A percentile compares a stretch with the other conserved stretches of the same genome.
Conservation (phyloP, 1,140 invertebrate species). For the Anastatus disparis region DNA sequence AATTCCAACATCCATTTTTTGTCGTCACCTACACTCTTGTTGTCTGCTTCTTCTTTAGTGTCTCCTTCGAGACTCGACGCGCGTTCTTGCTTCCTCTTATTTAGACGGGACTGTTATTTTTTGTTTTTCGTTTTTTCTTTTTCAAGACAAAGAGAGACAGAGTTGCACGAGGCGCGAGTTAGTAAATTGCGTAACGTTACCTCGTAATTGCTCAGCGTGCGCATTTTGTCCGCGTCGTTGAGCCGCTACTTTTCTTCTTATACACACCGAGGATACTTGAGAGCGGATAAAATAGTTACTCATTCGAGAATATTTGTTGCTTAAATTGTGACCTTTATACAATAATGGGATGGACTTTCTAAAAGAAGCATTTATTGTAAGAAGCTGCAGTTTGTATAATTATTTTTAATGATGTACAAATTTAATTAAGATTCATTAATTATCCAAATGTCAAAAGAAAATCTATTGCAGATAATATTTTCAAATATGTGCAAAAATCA, state of each 20-base stretch:
- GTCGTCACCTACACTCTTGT: not conserved
- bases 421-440: too few relatives aligned
- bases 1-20: not conserved
- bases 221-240: constrained; percentile 14
- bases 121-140: not conserved
- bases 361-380: too few relatives aligned
- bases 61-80: too few relatives aligned
- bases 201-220: constrained; percentile 27
- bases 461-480: too few relatives aligned
- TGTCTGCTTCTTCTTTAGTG: not conserved
- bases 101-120: not conserved
- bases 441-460: too few relatives aligned
- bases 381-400: too few relatives aligned
- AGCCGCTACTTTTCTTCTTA: not conserved
- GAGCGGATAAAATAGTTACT: not conserved
- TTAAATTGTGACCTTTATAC: constrained; percentile 27
- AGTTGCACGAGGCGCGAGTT: too few relatives aligned
- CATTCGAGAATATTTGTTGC: constrained; percentile 28
- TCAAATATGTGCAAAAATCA: too few relatives aligned
- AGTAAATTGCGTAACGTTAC: constrained; percentile 34
- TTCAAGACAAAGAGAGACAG: too few relatives aligned
- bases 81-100: not conserved
- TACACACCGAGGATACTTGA: not conserved
- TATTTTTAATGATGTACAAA: too few relatives aligned
- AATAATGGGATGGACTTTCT: too few relatives aligned